These are phyloP conservation scores for Allygus modestus DNA, from an alignment of 2,888 invertebrate species.

Conservation along the genomic window DNA sequence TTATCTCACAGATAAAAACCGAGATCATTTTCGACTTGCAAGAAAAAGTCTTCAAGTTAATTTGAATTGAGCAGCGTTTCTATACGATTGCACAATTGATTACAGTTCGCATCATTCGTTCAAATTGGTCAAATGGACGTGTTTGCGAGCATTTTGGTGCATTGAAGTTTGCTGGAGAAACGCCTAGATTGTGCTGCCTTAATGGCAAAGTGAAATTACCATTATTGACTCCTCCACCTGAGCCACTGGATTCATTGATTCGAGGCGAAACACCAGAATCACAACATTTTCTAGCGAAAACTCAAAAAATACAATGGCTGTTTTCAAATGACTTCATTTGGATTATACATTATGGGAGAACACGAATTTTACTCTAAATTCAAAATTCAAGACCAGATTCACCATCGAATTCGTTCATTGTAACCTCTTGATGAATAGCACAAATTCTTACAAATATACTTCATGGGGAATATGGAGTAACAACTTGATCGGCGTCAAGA, in stretches of 20 bases:
- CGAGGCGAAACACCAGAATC: constrained; percentile 20
- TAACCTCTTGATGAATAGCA: constrained; percentile 10
- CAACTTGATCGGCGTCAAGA: constrained; percentile 46
- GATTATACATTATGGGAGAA: constrained; percentile 10
- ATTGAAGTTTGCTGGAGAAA: constrained; percentile 21
- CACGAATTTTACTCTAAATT: constrained; percentile 2
- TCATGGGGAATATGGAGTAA: constrained; percentile 45
- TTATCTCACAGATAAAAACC: neutral
- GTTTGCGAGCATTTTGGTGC: constrained; percentile 26
- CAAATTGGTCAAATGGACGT: constrained; percentile 17
- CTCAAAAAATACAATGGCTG: constrained; percentile 43
- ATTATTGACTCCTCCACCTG: constrained; percentile 27
- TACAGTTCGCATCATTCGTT: constrained; percentile 13
- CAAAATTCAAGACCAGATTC: neutral
- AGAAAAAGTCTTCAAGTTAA: neutral
- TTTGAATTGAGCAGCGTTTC: constrained; percentile 14
- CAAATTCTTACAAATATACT: constrained; percentile 40
- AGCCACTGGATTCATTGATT: constrained; percentile 39
- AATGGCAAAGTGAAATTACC: constrained; percentile 1
- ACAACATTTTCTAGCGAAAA: constrained; percentile 31
- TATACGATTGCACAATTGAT: neutral
- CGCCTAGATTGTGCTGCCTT: constrained; percentile 43
- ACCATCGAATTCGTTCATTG: constrained; percentile 33
- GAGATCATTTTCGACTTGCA: neutral
- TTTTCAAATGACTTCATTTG: constrained; percentile 46